phyloP scores from a whole-genome alignment of 2,113 vertebrate genomes.

The Erythrolamprus reginae region DNA sequence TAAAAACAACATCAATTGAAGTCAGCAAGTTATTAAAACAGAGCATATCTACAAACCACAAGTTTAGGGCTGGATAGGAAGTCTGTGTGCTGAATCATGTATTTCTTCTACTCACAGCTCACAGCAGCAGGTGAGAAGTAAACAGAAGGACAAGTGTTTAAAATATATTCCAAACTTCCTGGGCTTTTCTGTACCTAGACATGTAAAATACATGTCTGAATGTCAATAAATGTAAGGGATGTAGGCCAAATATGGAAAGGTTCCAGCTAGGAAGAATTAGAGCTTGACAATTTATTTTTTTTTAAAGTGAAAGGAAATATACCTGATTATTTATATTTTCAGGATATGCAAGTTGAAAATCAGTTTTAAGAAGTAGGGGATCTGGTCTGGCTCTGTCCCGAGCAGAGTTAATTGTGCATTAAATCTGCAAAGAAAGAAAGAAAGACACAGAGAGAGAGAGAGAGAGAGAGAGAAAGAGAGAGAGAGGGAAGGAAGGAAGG shows the following conservation, averaged over 20 bases:
- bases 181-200: slow-evolving; percentile 62
- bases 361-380: background rate
- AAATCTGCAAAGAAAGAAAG: background rate
- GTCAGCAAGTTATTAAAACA: background rate
- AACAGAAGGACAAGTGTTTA: slow-evolving; percentile 49
- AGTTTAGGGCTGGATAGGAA: background rate
- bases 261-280: slow-evolving; percentile 19
- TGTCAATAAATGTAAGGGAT: slow-evolving; percentile 20
- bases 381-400: background rate
- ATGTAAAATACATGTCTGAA: slow-evolving; percentile 41
- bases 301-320: slow-evolving; percentile 14
- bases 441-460: too few species aligned
- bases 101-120: slow-evolving; percentile 37
- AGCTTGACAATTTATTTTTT: background rate
- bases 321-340: background rate
- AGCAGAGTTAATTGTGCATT: background rate
- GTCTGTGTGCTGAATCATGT: slow-evolving; percentile 32
- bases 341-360: background rate
- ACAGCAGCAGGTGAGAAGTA: slow-evolving; percentile 44
- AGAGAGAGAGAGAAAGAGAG: too few species aligned
- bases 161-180: slow-evolving; percentile 69
- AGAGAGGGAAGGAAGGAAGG: too few species aligned
- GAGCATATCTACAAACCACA: slow-evolving; percentile 4
- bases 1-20: background rate
- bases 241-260: slow-evolving; percentile 26